These are phyloP conservation scores for Drosophila anceps DNA, from an alignment of 2,888 invertebrate species.

Conservation along the genomic window DNA sequence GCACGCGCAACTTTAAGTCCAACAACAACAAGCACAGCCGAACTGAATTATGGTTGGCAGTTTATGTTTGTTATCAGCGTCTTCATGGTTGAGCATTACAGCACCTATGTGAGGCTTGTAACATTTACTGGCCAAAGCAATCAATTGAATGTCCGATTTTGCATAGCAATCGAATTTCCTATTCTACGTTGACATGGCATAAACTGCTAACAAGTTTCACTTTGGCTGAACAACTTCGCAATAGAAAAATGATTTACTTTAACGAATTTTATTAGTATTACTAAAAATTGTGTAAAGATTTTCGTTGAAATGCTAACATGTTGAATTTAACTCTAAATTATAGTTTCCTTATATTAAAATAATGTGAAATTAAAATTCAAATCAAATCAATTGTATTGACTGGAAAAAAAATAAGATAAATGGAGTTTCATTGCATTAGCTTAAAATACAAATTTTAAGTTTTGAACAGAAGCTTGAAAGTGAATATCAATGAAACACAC, in stretches of 20 bases:
- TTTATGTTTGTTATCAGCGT: constrained; percentile 49
- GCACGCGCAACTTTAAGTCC: constrained; percentile 43
- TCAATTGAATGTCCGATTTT: constrained; percentile 38
- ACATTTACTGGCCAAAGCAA: constrained; percentile 30
- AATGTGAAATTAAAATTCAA: too few relatives aligned
- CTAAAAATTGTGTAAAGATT: too few relatives aligned
- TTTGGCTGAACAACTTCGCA: not conserved
- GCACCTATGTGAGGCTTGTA: constrained; percentile 31
- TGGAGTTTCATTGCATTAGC: too few relatives aligned
- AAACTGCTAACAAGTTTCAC: not conserved
- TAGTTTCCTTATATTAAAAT: too few relatives aligned
- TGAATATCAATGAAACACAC: too few relatives aligned
- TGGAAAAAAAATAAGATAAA: too few relatives aligned
- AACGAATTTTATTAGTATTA: not conserved
- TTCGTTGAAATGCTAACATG: too few relatives aligned
- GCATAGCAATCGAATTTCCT: constrained; percentile 19
- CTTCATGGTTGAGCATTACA: constrained; percentile 22
- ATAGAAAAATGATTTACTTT: not conserved
- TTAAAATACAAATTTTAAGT: too few relatives aligned
- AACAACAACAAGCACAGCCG: constrained; percentile 20
- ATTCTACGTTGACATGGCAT: constrained; percentile 21
- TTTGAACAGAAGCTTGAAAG: too few relatives aligned
- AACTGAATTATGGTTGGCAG: constrained; percentile 54
- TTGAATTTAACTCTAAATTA: too few relatives aligned
- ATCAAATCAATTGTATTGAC: too few relatives aligned